phyloP scores from a whole-genome alignment of 2,113 vertebrate genomes.

The Carassius carassius region DNA sequence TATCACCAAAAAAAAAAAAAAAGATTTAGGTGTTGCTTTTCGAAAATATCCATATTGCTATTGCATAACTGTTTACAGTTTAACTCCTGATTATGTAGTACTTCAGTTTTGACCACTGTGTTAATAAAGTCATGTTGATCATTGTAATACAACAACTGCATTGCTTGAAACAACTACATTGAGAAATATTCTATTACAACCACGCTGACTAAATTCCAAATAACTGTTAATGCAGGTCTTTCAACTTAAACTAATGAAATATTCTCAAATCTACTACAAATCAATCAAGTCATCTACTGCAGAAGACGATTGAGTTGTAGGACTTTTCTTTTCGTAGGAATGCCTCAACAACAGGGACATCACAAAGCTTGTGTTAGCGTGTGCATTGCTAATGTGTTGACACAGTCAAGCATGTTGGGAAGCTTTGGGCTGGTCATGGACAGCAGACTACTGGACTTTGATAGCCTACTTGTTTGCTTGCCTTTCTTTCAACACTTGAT shows the following conservation, averaged over 20 bases:
- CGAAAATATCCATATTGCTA: too few relatives aligned
- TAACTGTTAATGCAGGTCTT: not conserved
- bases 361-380: not conserved
- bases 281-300: too few relatives aligned
- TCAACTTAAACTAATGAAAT: not conserved
- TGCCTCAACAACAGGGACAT: slow-evolving; percentile 37
- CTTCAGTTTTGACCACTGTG: too few relatives aligned
- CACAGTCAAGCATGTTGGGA: slow-evolving; percentile 70
- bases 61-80: too few relatives aligned
- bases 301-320: not conserved
- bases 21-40: too few relatives aligned
- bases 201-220: not conserved
- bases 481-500: slow-evolving; percentile 39
- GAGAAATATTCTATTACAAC: not conserved
- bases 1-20: too few relatives aligned
- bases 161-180: not conserved
- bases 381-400: slow-evolving; percentile 76
- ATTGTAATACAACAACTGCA: not conserved
- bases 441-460: slow-evolving; percentile 75
- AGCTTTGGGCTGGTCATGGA: slow-evolving; percentile 67
- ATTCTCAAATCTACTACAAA: not conserved
- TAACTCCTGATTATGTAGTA: too few relatives aligned
- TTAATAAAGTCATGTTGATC: not conserved
- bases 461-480: slow-evolving; percentile 60
- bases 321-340: not conserved